These are phyloP conservation scores for Folsomia manolachei DNA, from an alignment of 2,888 invertebrate genomes.

Conservation along the genomic window DNA sequence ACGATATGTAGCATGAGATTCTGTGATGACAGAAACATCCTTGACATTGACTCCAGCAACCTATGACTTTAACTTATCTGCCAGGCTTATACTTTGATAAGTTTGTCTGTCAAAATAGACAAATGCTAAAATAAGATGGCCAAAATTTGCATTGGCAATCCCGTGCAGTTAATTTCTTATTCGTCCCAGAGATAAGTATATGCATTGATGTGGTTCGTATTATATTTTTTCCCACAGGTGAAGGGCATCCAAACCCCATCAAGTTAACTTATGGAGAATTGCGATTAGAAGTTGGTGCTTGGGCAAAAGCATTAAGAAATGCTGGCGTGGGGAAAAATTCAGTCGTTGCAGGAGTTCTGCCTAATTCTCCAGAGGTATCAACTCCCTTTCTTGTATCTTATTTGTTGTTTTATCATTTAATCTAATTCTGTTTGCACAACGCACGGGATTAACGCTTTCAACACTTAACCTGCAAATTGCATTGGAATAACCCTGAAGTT, in stretches of 20 bases:
- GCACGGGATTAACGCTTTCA: not conserved
- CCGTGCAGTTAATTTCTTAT: no score
- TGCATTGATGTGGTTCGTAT: no score
- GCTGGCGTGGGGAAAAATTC: constrained; percentile 56
- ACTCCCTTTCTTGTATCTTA: no score
- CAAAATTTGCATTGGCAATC: no score
- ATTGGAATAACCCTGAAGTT: not conserved
- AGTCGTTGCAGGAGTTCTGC: constrained; percentile 56
- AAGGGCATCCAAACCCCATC: constrained; percentile 47
- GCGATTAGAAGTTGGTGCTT: constrained; percentile 53
- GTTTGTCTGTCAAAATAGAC: no score
- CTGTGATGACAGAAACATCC: no score
- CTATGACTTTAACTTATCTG: no score
- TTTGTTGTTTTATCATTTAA: not conserved
- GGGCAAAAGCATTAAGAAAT: constrained; percentile 54
- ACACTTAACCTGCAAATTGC: not conserved
- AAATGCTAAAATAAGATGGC: no score
- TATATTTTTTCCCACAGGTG: constrained; percentile 35
- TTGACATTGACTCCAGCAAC: no score
- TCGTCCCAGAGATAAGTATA: no score
- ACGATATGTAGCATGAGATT: no score
- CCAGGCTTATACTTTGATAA: no score
- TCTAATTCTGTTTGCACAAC: not conserved
- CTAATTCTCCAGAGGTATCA: constrained; percentile 45
- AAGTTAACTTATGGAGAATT: constrained; percentile 54